Conservation (phyloP, 2,797 vertebrate genomes). For the Eremophila alpestris region DNA sequence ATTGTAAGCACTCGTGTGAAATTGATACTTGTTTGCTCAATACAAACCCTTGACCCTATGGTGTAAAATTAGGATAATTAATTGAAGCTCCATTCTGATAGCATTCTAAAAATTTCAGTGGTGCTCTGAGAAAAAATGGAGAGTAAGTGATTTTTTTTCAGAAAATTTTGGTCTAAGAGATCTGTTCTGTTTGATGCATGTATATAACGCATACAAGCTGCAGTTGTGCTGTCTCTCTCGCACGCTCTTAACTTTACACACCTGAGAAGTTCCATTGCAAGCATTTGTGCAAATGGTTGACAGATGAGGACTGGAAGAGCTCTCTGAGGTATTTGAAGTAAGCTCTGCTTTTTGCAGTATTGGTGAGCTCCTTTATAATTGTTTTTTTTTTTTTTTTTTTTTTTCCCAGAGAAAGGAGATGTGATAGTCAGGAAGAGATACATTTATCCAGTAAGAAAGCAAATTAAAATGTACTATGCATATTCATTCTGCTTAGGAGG, state of each 20-base stretch:
- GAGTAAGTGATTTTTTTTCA: not conserved
- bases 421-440: not conserved
- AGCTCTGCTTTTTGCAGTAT: not conserved
- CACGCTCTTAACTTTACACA: not conserved
- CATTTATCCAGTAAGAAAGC: constrained; percentile 11
- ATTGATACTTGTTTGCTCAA: not conserved
- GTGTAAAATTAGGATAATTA: not conserved
- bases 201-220: not conserved
- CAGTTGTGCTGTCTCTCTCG: accelerated
- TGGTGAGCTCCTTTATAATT: not conserved
- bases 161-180: not conserved
- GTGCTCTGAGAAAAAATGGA: not conserved
- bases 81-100: not conserved
- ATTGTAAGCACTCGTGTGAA: not conserved
- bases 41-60: not conserved
- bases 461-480: not conserved
- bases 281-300: not conserved
- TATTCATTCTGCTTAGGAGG: not conserved
- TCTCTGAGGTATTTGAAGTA: not conserved
- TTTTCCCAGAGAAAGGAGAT: not conserved
- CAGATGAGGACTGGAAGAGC: not conserved
- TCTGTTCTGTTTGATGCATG: not conserved
- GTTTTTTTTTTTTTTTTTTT: not conserved
- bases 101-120: not conserved
- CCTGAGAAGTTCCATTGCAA: not conserved